Conservation (phyloP, 2,113 vertebrate genomes). For the Tragelaphus imberbis region DNA sequence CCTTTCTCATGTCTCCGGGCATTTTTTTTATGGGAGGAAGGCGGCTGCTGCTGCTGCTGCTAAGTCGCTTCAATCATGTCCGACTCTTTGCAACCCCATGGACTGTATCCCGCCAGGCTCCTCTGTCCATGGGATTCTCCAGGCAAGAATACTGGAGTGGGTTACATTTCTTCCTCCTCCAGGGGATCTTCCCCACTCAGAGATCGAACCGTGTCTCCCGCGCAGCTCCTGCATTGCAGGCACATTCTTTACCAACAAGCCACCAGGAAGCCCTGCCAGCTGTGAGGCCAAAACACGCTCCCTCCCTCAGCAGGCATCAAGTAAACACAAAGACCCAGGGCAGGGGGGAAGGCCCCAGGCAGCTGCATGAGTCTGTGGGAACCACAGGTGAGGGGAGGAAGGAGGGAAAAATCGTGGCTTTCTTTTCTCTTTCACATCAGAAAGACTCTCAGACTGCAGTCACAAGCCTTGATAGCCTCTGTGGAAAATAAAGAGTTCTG, state of each 20-base stretch:
- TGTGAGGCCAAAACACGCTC: neutral
- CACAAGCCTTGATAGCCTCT: neutral
- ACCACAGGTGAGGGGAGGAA: too few species aligned
- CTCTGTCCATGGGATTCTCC: neutral
- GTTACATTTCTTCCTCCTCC: neutral
- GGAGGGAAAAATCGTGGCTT: neutral
- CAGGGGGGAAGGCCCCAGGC: neutral
- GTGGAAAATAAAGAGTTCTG: neutral
- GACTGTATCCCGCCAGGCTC: neutral
- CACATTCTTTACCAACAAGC: neutral
- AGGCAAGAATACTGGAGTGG: neutral
- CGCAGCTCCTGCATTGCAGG: neutral
- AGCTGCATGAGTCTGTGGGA: rapidly evolving
- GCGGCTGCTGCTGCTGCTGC: neutral
- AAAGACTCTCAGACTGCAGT: neutral
- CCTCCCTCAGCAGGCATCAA: too few species aligned
- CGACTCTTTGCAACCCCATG: neutral
- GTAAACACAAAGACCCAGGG: neutral
- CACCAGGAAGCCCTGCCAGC: neutral
- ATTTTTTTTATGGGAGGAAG: neutral
- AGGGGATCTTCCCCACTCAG: neutral
- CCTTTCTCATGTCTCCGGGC: neutral
- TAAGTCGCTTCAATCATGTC: neutral
- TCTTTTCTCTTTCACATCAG: neutral
- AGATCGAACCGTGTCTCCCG: neutral